Conservation (phyloP, 2,113 vertebrate genomes). For the Spheniscus mendiculus region DNA sequence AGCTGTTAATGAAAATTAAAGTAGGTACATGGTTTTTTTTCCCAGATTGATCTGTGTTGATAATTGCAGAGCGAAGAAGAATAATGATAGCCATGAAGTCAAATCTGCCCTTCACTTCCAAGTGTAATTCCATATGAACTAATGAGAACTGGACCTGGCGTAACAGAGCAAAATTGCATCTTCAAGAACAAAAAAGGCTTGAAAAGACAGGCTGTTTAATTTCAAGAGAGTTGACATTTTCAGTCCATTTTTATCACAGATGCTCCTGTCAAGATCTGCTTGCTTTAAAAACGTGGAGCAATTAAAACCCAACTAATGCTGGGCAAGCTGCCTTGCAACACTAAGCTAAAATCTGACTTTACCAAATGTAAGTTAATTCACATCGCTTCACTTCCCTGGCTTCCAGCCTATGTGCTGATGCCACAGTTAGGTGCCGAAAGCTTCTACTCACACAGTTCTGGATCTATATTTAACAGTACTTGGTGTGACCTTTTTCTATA, state of each 20-base stretch:
- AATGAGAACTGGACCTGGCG: neutral
- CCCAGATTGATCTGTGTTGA: neutral
- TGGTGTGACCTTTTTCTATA: neutral
- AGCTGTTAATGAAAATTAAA: neutral
- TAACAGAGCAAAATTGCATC: neutral
- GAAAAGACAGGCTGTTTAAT: slow-evolving; percentile 4
- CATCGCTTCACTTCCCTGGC: neutral
- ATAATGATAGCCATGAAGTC: neutral
- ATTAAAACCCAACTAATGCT: neutral
- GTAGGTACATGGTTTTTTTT: neutral
- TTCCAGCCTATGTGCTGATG: neutral
- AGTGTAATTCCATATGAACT: neutral
- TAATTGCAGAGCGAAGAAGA: neutral
- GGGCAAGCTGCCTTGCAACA: neutral
- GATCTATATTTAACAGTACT: neutral
- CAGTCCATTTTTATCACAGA: neutral
- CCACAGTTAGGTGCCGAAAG: neutral
- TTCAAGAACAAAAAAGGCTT: slow-evolving; percentile 1
- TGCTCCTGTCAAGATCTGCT: slow-evolving; percentile 6
- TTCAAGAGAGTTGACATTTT: neutral
- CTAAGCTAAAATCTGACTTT: neutral
- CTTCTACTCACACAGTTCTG: neutral
- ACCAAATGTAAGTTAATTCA: neutral
- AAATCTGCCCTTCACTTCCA: neutral
- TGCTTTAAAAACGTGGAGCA: neutral